A percentile compares a stretch with the other conserved stretches of the same genome.
phyloP scores from a whole-genome alignment of 2,888 invertebrate species.

The Caenorhabditis uteleia region DNA sequence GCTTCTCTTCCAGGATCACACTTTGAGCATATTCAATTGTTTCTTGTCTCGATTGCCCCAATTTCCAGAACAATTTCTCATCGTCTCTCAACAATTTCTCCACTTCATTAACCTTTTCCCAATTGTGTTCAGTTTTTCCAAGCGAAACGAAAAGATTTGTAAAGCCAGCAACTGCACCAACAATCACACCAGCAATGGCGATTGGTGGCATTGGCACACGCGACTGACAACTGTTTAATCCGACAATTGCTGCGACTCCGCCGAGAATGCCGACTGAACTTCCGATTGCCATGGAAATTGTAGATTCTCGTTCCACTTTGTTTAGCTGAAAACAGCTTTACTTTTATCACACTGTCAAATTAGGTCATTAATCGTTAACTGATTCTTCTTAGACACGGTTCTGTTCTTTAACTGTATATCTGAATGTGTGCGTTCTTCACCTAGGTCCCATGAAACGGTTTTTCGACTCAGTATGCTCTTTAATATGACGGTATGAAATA shows the following conservation, averaged over 20 bases:
- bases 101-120: too few species aligned
- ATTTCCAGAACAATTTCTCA: slow-evolving; percentile 11
- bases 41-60: slow-evolving; percentile 13
- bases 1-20: slow-evolving; percentile 16
- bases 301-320: slow-evolving; percentile 38
- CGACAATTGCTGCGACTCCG: slow-evolving; percentile 46
- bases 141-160: slow-evolving; percentile 42
- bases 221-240: too few species aligned
- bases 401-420: too few species aligned
- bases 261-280: slow-evolving; percentile 45
- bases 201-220: slow-evolving; percentile 50
- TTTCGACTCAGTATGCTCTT: too few species aligned
- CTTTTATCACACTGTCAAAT: too few species aligned
- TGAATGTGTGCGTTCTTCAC: too few species aligned
- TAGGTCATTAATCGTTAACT: too few species aligned
- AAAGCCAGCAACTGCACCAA: slow-evolving; percentile 43
- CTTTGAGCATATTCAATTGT: slow-evolving; percentile 12
- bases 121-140: too few species aligned
- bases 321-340: too few species aligned
- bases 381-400: too few species aligned
- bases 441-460: too few species aligned
- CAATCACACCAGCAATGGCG: slow-evolving; percentile 49
- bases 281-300: slow-evolving; percentile 48
- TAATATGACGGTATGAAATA: too few species aligned
- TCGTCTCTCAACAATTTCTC: slow-evolving; percentile 9